Evolutionary conservation across 2,797 vertebrate species (phyloP), one percentile per base, ranked within the genome.

Genomic region (Streptopelia turtur): DNA sequence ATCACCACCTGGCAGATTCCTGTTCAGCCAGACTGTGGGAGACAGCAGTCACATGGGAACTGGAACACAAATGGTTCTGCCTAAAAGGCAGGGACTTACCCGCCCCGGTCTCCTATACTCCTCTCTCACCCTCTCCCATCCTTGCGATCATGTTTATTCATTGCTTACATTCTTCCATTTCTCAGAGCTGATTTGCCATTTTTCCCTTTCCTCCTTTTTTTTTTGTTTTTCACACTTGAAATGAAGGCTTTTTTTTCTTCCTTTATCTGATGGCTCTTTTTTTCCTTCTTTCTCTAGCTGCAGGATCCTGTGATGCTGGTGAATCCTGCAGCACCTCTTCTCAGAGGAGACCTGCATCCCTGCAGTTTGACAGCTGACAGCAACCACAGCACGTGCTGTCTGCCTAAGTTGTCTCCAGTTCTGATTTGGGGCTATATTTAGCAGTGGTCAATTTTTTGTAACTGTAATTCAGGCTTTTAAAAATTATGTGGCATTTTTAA

Each of bases 61-160:
- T 9, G 33, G 60, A 21, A 52, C 1, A 0, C 6, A 25, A 33
- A 27, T 37, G 20, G 8, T 18, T 72, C 55, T 85, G 13, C 14
- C 23, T n/a, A 3, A 33, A 71, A 77, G 21, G 25, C 1, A 11
- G 20, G 7, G 33, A 23, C 6, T 49, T 17, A 15, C 6, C 22
- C 18, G 23, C 1, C 0, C 27, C 61, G 27, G 14, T 61, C 12
- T 50, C 39, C 57, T n/a, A 1, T 20, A 30, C 39, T 61, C 22
- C 20, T 78, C 27, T 47, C 22, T 66, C 1, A 0, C 17, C 12
- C 2, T 28, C 72, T n/a, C 27, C 15, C 53, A 3, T 55, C 35
- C 64, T 63, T 56, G 35, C 1, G 3, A n/a, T 4, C 41, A 10
- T 1, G 0, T 66, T 77, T 27, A 25, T 71, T 47, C 28, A n/a